phyloP scores from a whole-genome alignment of 2,888 invertebrate genomes.

The Zelleria hepariella region DNA sequence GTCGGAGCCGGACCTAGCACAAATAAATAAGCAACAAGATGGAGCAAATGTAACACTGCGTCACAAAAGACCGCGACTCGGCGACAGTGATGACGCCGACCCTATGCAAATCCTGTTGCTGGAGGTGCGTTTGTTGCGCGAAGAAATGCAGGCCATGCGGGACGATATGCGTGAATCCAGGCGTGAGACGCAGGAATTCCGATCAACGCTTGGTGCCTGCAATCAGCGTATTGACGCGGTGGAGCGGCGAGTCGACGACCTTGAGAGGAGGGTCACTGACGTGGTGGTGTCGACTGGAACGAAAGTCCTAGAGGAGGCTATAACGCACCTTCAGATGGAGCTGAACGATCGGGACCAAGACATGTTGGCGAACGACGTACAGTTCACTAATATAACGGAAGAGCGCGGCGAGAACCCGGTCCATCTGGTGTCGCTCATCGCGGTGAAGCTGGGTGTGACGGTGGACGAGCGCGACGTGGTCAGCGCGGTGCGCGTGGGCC shows the following conservation, averaged over 20 bases:
- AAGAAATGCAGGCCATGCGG: background rate
- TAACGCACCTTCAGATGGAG: no score
- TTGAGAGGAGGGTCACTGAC: background rate
- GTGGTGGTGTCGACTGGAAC: no score
- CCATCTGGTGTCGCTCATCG: background rate
- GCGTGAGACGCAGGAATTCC: no score
- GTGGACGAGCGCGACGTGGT: conserved; percentile 1
- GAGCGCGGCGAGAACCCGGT: background rate
- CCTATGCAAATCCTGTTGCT: background rate
- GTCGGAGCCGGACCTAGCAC: background rate
- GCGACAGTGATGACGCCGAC: background rate
- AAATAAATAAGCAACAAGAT: background rate
- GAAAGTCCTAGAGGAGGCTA: no score
- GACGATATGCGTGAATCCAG: background rate
- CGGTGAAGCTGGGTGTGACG: background rate
- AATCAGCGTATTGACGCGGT: no score
- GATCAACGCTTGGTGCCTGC: no score
- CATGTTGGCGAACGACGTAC: background rate
- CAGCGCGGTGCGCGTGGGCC: no score
- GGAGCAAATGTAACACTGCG: background rate
- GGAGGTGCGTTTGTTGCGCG: background rate
- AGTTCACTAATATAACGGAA: background rate
- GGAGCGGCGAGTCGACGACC: no score
- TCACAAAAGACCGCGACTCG: background rate
- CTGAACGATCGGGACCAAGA: conserved; percentile 1